Evolutionary conservation across 2,797 vertebrate genomes (phyloP).

Genomic region (Chelonia mydas): DNA sequence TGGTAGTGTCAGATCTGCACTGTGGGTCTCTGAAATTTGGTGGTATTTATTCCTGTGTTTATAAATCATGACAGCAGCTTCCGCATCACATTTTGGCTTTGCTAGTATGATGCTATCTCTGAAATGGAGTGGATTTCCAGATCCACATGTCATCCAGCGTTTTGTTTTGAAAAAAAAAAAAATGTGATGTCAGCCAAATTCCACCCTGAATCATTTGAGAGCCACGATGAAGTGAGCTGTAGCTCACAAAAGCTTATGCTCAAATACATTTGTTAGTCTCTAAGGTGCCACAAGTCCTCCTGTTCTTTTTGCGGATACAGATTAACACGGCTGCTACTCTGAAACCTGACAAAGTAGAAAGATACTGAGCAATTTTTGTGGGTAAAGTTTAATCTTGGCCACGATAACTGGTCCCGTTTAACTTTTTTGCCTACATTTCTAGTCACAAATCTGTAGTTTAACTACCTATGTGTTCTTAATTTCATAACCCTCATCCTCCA

Average conservation of each 20-base stretch:
- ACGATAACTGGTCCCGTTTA: neutral
- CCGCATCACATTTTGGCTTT: constrained; percentile 48
- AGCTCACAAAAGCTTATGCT: no score
- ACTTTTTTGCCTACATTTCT: neutral
- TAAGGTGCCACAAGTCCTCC: no score
- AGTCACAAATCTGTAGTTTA: neutral
- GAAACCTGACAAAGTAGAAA: neutral
- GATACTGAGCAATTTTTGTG: neutral
- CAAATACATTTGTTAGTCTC: no score
- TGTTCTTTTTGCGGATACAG: no score
- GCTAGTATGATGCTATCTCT: constrained; percentile 42
- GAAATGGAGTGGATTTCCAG: constrained; percentile 44
- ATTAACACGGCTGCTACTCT: no score
- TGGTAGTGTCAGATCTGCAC: neutral
- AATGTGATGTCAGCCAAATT: neutral
- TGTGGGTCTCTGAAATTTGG: constrained; percentile 56
- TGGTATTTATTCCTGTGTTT: constrained; percentile 38
- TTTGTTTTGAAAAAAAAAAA: constrained; percentile 37
- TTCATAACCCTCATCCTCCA: neutral
- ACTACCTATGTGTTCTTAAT: neutral
- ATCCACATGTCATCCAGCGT: constrained; percentile 42
- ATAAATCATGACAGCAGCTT: constrained; percentile 58
- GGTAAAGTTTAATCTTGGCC: neutral
- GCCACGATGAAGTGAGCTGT: neutral
- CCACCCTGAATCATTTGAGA: neutral